Evolutionary conservation across 2,888 invertebrate species (phyloP).

Genomic region (Callyntrura sp.): DNA sequence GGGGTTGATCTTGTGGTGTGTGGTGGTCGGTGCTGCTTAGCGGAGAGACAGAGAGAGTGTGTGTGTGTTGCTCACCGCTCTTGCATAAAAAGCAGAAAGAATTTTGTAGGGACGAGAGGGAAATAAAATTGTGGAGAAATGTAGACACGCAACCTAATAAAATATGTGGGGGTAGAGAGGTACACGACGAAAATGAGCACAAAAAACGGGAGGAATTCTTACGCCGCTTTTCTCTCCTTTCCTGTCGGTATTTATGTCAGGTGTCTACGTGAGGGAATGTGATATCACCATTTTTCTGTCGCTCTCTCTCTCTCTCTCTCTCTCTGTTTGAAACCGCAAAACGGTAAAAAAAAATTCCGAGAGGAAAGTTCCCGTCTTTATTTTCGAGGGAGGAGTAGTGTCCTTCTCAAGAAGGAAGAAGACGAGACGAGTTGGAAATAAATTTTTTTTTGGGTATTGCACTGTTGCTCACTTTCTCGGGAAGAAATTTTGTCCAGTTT

Average conservation of each 20-base stretch:
- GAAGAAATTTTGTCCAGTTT: neutral
- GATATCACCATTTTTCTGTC: constrained; percentile 39
- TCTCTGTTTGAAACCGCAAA: neutral
- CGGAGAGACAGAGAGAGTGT: too few species aligned
- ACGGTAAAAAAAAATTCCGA: neutral
- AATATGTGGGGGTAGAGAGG: constrained; percentile 27
- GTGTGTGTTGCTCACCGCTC: neutral
- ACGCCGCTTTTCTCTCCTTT: neutral
- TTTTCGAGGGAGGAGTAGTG: neutral
- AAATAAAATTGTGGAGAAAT: constrained; percentile 29
- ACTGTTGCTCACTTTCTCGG: neutral
- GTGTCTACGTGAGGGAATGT: constrained; percentile 74
- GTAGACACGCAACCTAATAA: constrained; percentile 20
- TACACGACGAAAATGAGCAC: neutral
- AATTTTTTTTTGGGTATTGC: constrained; percentile 22
- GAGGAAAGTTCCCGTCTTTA: neutral
- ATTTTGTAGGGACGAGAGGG: constrained; percentile 25
- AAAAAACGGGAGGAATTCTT: constrained; percentile 35
- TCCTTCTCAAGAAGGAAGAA: neutral
- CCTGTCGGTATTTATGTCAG: constrained; percentile 72
- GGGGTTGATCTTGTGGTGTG: constrained; percentile 27
- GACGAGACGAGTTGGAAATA: neutral
- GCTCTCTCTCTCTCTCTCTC: too few species aligned
- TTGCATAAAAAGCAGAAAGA: constrained; percentile 39
- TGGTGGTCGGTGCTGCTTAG: neutral